phyloP scores from a whole-genome alignment of 1,140 invertebrate species.

The Aethina tumida region DNA sequence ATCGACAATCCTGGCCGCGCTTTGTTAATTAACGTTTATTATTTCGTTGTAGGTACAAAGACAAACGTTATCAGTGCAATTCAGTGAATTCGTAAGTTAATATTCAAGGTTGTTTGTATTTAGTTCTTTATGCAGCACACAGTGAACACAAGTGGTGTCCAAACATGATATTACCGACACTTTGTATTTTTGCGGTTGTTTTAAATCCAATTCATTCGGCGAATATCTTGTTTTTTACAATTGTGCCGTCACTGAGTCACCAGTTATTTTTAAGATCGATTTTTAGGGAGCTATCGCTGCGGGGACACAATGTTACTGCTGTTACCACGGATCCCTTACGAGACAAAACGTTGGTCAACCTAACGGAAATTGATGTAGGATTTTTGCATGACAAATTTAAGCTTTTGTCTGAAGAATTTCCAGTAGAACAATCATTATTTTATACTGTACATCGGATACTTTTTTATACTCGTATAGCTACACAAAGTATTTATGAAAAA shows the following conservation, averaged over 20 bases:
- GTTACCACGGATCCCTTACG: conserved; percentile 1
- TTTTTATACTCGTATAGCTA: background rate
- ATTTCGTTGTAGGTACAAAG: too few species aligned
- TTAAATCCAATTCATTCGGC: too few species aligned
- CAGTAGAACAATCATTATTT: background rate
- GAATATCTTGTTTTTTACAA: conserved; percentile 6
- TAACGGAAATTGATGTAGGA: conserved; percentile 4
- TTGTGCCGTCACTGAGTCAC: conserved; percentile 1
- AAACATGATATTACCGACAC: too few species aligned
- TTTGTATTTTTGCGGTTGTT: too few species aligned
- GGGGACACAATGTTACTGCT: conserved; percentile 2
- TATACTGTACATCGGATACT: background rate
- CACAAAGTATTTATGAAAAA: background rate
- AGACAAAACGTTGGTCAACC: conserved; percentile 1
- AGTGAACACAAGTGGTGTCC: too few species aligned
- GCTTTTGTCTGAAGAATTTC: background rate
- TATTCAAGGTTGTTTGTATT: too few species aligned
- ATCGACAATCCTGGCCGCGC: too few species aligned
- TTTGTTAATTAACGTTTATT: too few species aligned
- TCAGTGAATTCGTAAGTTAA: too few species aligned
- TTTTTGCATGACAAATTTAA: background rate
- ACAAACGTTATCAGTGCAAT: too few species aligned
- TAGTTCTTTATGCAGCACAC: too few species aligned
- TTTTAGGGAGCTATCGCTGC: conserved; percentile 2
- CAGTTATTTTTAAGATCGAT: background rate